Base-by-base conservation (phyloP, 1,140 invertebrate genomes). In the Micrasema minimum region DNA sequence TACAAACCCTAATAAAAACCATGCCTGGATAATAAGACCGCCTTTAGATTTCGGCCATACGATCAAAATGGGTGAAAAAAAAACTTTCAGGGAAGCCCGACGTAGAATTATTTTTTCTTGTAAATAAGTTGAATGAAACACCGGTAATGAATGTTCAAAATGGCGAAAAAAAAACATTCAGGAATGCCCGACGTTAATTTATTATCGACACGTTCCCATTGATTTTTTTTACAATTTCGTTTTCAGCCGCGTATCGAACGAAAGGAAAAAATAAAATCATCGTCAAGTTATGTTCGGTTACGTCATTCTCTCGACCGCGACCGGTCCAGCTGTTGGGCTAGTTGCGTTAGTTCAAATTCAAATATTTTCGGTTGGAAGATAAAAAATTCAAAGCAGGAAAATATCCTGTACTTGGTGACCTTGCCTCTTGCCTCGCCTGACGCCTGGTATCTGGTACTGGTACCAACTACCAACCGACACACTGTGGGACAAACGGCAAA, bases 51-150 rank as follows among this genome's bases (percentile, higher is more conserved):
- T n/a, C n/a, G n/a, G n/a, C n/a, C n/a, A n/a, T n/a, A n/a, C n/a
- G n/a, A n/a, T n/a, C n/a, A n/a, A n/a, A n/a, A n/a, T n/a, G n/a
- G n/a, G n/a, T n/a, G n/a, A n/a, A n/a, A n/a, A n/a, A n/a, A n/a
- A n/a, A n/a, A n/a, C n/a, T n/a, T n/a, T n/a, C n/a, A n/a, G n/a
- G n/a, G n/a, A n/a, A n/a, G n/a, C n/a, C n/a, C n/a, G n/a, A n/a
- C n/a, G n/a, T n/a, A n/a, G n/a, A n/a, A n/a, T n/a, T n/a, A n/a
- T n/a, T n/a, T n/a, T n/a, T n/a, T n/a, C n/a, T n/a, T n/a, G n/a
- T n/a, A n/a, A n/a, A n/a, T 26, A 66, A 73, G 41, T 62, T 73
- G 72, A 73, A 73, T 73, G 72, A 65, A 70, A 73, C n/a, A n/a
- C n/a, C n/a, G n/a, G n/a, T 38, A 31, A 10, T 18, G 55, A 41